Evolutionary conservation across 2,888 invertebrate species (phyloP), one percentile per base, ranked within the genome.

Genomic region (Amphimallon solstitiale): DNA sequence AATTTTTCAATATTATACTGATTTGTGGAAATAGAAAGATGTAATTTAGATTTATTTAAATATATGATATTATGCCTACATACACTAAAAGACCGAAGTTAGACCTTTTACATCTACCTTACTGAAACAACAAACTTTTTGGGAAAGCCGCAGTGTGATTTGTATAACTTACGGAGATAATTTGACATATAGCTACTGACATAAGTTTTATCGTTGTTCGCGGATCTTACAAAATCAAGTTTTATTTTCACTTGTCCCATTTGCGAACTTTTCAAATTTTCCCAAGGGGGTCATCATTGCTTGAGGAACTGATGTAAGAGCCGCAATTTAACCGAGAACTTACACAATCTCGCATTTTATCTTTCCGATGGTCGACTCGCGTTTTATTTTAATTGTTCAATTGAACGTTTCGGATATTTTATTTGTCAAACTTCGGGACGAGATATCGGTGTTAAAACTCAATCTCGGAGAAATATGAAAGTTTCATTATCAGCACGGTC

Each of bases 381-480:
- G 64, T 65, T 65, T 65, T 65, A 65, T 65, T 65, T 65, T 65
- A 65, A 65, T 65, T 65, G 64, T 65, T 48, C 64, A 65, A 65
- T 65, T 65, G 64, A 65, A 65, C 56, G 56, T 45, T 65, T 56
- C 59, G 54, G 56, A 59, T 65, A 56, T 65, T 65, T 65, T 65
- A 65, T 65, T 48, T 38, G 59, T 56, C 56, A 65, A 63, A 63
- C 37, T 56, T 56, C 59, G 56, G 37, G 38, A n/a, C 35, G 23
- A 21, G 21, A 65, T 45, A 56, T 56, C 38, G 29, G 48, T 56
- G 40, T 12, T 34, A 43, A 43, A 59, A 43, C 61, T 21, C 38
- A 35, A 61, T 48, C 61, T 21, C 48, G 61, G 35, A 35, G 17
- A 61, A 74, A 76, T 72, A 71, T 72, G 73, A 74, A 75, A 76